A percentile compares a stretch with the other conserved stretches of the same genome.
Conservation (phyloP, 2,888 invertebrate genomes). For the Cheilosia pagana region DNA sequence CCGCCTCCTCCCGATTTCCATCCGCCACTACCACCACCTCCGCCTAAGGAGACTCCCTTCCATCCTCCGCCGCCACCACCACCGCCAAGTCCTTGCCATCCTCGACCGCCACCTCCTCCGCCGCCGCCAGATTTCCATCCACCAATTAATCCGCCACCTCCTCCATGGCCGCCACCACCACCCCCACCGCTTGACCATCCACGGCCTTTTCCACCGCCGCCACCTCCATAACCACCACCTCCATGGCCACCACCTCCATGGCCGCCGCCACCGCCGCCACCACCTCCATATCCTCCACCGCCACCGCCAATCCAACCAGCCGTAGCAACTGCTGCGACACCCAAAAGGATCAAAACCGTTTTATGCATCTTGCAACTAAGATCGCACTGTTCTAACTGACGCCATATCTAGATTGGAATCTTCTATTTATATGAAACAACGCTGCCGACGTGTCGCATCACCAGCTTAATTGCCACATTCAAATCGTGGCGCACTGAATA, state of each 20-base stretch:
- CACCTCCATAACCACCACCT: conserved; percentile 76
- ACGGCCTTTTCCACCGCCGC: conserved; percentile 74
- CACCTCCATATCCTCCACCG: conserved; percentile 44
- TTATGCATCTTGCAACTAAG: conserved; percentile 67
- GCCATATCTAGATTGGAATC: conserved; percentile 40
- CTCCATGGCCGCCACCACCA: conserved; percentile 58
- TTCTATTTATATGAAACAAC: conserved; percentile 67
- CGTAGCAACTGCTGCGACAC: conserved; percentile 48
- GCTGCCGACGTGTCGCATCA: conserved; percentile 35
- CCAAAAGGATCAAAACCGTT: conserved; percentile 68
- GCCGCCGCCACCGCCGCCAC: conserved; percentile 43
- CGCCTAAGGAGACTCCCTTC: conserved; percentile 63
- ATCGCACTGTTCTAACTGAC: conserved; percentile 60
- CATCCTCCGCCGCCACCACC: conserved; percentile 51
- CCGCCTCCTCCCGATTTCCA: conserved; percentile 69
- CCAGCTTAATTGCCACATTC: conserved; percentile 61
- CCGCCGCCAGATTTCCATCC: conserved; percentile 52
- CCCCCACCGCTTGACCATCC: conserved; percentile 65
- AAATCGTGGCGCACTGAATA: conserved; percentile 31
- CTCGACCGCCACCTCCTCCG: conserved; percentile 11
- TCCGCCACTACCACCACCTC: conserved; percentile 51
- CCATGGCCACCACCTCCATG: conserved; percentile 63
- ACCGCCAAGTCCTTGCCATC: conserved; percentile 62
- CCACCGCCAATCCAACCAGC: conserved; percentile 68
- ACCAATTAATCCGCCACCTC: conserved; percentile 55